These are phyloP conservation scores for Pelusios castaneus DNA, from an alignment of 2,113 vertebrate genomes.

Conservation along the genomic window DNA sequence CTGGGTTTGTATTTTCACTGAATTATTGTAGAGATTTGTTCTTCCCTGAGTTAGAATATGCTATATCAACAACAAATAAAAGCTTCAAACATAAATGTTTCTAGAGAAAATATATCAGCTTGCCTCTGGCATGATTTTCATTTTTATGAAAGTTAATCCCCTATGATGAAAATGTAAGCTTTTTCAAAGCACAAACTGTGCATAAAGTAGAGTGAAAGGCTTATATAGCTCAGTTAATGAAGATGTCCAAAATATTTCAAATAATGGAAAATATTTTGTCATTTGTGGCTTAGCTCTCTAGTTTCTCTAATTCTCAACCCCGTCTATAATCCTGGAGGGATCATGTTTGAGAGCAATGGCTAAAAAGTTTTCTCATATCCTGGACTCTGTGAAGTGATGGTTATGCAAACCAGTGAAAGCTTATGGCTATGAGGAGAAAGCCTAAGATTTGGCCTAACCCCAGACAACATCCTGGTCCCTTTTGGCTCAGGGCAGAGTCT, in stretches of 20 bases:
- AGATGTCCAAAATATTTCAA: background rate
- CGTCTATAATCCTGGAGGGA: background rate
- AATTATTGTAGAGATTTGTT: background rate
- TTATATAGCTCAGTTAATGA: background rate
- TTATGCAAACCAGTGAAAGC: background rate
- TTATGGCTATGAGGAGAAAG: fast-evolving
- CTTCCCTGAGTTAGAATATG: background rate
- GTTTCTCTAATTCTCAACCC: background rate
- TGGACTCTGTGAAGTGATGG: background rate
- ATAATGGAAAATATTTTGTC: background rate
- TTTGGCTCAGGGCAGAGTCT: background rate
- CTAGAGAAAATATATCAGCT: background rate
- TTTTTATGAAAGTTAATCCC: background rate
- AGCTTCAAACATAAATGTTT: constrained; percentile 27
- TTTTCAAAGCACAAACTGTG: background rate
- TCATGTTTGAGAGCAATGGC: background rate
- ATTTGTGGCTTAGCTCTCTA: background rate
- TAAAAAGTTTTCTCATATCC: background rate
- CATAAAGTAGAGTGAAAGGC: background rate
- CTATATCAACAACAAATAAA: constrained; percentile 11
- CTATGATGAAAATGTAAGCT: background rate
- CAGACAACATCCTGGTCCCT: background rate
- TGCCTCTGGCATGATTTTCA: constrained; percentile 5
- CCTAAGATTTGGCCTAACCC: background rate
- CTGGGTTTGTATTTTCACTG: background rate